Evolutionary conservation across 2,888 invertebrate genomes (phyloP), one percentile per base, ranked within the genome.

Genomic region (Sinelater perroti): DNA sequence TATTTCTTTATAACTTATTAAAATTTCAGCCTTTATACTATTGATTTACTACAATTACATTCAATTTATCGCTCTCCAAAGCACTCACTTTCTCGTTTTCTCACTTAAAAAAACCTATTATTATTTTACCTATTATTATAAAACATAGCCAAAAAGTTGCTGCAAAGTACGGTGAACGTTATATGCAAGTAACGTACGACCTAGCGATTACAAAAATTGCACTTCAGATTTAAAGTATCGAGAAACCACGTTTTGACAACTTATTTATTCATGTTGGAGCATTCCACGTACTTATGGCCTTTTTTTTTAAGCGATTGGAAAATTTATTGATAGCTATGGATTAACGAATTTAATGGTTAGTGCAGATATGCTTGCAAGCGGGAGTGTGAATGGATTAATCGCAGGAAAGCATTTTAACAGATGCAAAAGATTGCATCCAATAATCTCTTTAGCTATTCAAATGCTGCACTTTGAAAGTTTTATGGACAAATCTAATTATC

Each of bases 361-460:
- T 14, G 56, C 61, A 8, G 63, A 62, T 44, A 30, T 71, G 10
- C 26, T 71, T 4, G 69, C 69, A 3, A 61, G 24, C 56, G 69
- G 66, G 18, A 69, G 69, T n/a, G 60, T 70, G 0, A 59, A 51
- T 14, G 47, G 58, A 3, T 68, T 72, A 56, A 5, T 69, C 2
- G 30, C 21, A 2, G 67, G 70, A 2, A 72, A 68, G 59, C 67
- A 70, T 57, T 72, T 68, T 31, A 72, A 70, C 18, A 44, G 70
- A 14, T 71, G 70, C 46, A 71, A 69, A 50, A 14, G 68, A 46
- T 21, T 68, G 14, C 66, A 68, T 52, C 59, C 61, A 20, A 28
- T 68, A 4, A 50, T 65, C 30, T 28, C 60, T 13, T 2, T 44
- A 1, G 44, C 7, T 3, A 13, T 44, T 6, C 7, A 44, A 10